Conservation (phyloP, 2,113 vertebrate species). For the Onychorhynchus coronatus region DNA sequence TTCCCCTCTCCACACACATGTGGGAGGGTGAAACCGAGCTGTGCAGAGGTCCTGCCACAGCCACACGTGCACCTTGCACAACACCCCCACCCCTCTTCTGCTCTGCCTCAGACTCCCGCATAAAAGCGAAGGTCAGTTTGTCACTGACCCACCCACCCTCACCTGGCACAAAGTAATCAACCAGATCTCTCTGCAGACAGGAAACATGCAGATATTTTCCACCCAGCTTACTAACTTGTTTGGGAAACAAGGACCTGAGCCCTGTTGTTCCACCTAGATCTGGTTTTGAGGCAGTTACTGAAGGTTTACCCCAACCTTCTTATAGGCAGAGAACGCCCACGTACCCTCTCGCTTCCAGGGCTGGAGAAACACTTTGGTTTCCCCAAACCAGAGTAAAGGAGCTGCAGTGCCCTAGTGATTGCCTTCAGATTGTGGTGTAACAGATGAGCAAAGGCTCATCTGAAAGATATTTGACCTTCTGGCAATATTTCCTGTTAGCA, state of each 20-base stretch:
- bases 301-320: neutral
- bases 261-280: neutral
- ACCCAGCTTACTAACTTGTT: neutral
- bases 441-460: neutral
- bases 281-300: neutral
- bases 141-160: neutral
- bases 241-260: constrained; percentile 13
- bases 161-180: neutral
- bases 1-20: fast-evolving
- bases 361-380: neutral
- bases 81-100: fast-evolving
- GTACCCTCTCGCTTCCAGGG: neutral
- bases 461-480: neutral
- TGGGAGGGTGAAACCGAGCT: fast-evolving
- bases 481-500: neutral
- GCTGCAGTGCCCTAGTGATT: neutral
- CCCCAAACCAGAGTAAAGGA: neutral
- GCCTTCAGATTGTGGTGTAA: neutral
- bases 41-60: neutral
- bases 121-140: neutral
- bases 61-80: neutral
- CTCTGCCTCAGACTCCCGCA: neutral
- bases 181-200: neutral
- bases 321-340: neutral
- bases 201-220: constrained; percentile 3